Conservation (phyloP, 2,113 vertebrate genomes). For the Lanius collurio region DNA sequence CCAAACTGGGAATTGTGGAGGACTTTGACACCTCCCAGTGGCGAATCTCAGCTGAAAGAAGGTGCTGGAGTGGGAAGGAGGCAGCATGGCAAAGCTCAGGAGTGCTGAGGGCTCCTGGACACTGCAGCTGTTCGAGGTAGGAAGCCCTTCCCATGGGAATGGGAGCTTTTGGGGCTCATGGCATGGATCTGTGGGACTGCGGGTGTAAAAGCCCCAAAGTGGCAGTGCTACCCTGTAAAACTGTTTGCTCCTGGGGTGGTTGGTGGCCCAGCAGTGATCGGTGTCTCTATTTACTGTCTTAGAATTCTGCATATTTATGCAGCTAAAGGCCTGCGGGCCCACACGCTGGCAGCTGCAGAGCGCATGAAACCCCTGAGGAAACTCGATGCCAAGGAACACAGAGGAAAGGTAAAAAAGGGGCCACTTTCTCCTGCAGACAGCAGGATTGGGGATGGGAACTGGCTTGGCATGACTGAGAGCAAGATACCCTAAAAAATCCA, state of each 20-base stretch:
- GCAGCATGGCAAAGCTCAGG: background rate
- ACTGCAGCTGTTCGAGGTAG: background rate
- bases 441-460: background rate
- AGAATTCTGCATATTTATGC: constrained; percentile 69
- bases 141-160: background rate
- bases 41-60: background rate
- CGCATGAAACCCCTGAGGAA: constrained; percentile 37
- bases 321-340: constrained; percentile 62
- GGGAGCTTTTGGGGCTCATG: background rate
- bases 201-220: background rate
- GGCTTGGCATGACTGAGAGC: background rate
- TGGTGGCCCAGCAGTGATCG: background rate
- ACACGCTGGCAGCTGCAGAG: constrained; percentile 42
- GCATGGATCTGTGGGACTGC: background rate
- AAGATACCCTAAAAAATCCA: background rate
- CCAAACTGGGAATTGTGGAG: background rate
- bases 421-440: background rate
- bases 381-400: constrained; percentile 59
- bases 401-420: constrained; percentile 54
- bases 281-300: constrained; percentile 55
- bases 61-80: background rate
- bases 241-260: background rate
- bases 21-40: background rate
- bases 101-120: background rate
- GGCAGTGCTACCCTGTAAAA: background rate